phyloP scores from a whole-genome alignment of 2,113 vertebrate species.

The Marmota flaviventris region DNA sequence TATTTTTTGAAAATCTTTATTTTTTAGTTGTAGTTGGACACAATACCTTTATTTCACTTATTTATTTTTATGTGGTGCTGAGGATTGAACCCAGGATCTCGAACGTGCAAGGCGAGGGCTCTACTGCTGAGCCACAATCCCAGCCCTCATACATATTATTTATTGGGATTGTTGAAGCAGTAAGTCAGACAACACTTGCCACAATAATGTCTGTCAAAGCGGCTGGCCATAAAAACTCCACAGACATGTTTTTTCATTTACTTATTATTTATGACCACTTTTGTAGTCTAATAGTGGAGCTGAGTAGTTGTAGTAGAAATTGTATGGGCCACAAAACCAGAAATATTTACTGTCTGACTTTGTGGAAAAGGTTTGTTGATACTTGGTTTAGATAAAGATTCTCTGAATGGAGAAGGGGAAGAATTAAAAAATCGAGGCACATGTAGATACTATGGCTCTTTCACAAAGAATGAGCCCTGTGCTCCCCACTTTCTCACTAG shows the following conservation, averaged over 20 bases:
- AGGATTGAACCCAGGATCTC: too few relatives aligned
- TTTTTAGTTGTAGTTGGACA: too few relatives aligned
- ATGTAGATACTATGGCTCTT: neutral
- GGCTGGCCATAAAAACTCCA: neutral
- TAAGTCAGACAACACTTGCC: too few relatives aligned
- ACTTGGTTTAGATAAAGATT: neutral
- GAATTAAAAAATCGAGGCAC: neutral
- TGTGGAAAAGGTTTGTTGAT: neutral
- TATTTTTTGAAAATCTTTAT: too few relatives aligned
- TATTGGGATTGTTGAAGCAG: too few relatives aligned
- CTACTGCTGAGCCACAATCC: too few relatives aligned
- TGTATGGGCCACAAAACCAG: neutral
- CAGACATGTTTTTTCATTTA: neutral
- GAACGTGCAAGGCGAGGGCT: too few relatives aligned
- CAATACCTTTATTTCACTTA: too few relatives aligned
- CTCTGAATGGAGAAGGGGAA: neutral
- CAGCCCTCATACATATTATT: too few relatives aligned
- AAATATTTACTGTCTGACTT: neutral
- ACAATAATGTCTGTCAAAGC: too few relatives aligned
- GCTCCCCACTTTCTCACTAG: neutral
- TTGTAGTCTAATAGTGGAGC: neutral
- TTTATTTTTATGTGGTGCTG: too few relatives aligned
- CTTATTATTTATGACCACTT: slow-evolving; percentile 24
- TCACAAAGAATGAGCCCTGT: neutral
- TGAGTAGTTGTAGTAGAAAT: slow-evolving; percentile 43